phyloP scores from a whole-genome alignment of 1,140 invertebrate genomes.

The Rhyzopertha dominica region DNA sequence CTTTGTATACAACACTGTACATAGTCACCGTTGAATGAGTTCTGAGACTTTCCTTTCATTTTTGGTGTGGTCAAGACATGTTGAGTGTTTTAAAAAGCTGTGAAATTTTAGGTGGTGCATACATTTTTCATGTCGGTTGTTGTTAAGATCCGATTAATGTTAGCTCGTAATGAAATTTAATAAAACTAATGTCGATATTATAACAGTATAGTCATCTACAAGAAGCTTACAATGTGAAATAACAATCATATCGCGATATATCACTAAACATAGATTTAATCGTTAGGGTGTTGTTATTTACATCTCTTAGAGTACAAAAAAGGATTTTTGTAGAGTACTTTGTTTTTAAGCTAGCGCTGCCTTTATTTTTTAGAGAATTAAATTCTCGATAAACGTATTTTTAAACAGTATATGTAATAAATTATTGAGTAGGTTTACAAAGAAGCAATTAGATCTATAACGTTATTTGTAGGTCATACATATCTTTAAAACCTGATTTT shows the following conservation, averaged over 20 bases:
- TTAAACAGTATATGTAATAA: neutral
- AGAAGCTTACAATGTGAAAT: conserved; percentile 24
- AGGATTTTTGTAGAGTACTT: conserved; percentile 18
- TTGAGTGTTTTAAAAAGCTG: no score
- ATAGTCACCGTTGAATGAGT: no score
- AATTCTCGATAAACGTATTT: conserved; percentile 12
- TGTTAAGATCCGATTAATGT: no score
- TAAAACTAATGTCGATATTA: conserved; percentile 21
- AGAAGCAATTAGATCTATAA: conserved; percentile 1
- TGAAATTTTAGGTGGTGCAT: no score
- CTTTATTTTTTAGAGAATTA: conserved; percentile 14
- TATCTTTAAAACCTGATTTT: conserved; percentile 6
- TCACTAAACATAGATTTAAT: conserved; percentile 15
- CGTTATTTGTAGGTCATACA: neutral
- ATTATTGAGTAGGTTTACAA: conserved; percentile 7
- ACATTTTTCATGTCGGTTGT: no score
- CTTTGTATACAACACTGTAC: no score
- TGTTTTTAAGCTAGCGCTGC: conserved; percentile 12
- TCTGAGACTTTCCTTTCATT: no score
- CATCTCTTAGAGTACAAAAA: conserved; percentile 32
- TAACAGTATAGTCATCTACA: conserved; percentile 13
- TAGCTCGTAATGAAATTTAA: conserved; percentile 14
- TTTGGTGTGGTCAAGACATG: no score
- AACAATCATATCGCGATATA: conserved; percentile 32
- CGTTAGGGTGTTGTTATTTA: conserved; percentile 17